These are phyloP conservation scores for Sebastes melanostomus DNA, from an alignment of 2,797 vertebrate genomes.

Conservation along the genomic window DNA sequence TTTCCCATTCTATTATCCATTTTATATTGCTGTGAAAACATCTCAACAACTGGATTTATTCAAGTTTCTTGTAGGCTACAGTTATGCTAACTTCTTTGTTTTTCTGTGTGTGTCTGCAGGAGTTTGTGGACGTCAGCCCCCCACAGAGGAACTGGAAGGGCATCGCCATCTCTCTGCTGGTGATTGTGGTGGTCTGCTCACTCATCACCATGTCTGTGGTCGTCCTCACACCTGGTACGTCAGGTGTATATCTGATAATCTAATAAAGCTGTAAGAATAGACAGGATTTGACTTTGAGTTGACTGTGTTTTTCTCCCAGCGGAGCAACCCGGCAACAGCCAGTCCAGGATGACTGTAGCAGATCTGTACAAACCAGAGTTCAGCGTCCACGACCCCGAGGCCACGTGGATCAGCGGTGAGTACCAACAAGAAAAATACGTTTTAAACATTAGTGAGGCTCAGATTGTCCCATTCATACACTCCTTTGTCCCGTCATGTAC, in stretches of 20 bases:
- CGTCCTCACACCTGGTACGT: slow-evolving; percentile 89
- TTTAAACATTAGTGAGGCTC: neutral
- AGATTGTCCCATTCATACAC: neutral
- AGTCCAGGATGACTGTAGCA: slow-evolving; percentile 84
- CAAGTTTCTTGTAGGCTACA: neutral
- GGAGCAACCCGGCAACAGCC: slow-evolving; percentile 85
- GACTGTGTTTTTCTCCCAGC: slow-evolving; percentile 63
- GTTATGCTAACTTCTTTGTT: neutral
- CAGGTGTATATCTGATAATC: rapidly evolving
- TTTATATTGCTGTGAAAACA: too few relatives aligned
- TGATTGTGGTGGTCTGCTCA: slow-evolving; percentile 93
- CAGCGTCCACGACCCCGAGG: slow-evolving; percentile 85
- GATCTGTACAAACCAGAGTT: slow-evolving; percentile 90
- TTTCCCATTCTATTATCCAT: too few relatives aligned
- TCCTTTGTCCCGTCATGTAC: neutral
- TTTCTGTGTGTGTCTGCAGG: slow-evolving; percentile 70
- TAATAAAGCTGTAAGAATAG: neutral
- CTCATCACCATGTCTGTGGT: slow-evolving; percentile 94
- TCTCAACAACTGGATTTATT: too few relatives aligned
- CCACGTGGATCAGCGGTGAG: slow-evolving; percentile 90
- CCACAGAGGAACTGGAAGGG: slow-evolving; percentile 96
- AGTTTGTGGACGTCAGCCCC: slow-evolving; percentile 85
- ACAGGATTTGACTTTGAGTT: neutral
- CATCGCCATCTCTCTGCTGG: slow-evolving; percentile 93
- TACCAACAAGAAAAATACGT: neutral